Conservation (phyloP, 2,113 vertebrate species). For the Gopherus flavomarginatus region DNA sequence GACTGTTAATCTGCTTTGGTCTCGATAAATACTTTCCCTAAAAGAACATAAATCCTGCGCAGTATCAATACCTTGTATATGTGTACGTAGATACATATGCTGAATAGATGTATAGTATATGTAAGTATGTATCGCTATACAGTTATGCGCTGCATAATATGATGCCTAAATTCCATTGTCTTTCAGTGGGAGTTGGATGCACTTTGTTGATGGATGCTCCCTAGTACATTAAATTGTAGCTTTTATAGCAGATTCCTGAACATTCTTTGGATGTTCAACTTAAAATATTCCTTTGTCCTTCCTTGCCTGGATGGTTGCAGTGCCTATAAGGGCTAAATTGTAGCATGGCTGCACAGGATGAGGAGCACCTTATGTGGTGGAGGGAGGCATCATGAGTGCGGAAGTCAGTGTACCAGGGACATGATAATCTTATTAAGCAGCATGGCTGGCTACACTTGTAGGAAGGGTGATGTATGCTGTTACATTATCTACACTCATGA, state of each 20-base stretch:
- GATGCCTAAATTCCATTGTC: no score
- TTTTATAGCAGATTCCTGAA: slow-evolving; percentile 64
- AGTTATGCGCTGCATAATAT: no score
- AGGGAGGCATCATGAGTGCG: neutral
- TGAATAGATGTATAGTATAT: neutral
- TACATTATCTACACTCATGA: neutral
- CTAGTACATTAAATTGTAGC: slow-evolving; percentile 66
- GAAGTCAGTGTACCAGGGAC: neutral
- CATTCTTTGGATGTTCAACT: slow-evolving; percentile 59
- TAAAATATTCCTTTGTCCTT: slow-evolving; percentile 48
- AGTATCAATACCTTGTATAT: neutral
- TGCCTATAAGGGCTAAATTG: slow-evolving; percentile 46
- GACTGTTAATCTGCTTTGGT: neutral
- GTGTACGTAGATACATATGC: fast-evolving
- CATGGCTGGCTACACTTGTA: neutral
- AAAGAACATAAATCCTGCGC: neutral
- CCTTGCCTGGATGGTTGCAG: slow-evolving; percentile 14
- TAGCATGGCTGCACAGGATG: neutral
- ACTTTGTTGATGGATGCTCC: slow-evolving; percentile 69
- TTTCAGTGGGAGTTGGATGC: neutral
- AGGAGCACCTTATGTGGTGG: neutral
- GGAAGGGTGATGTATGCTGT: neutral
- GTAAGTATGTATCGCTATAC: neutral
- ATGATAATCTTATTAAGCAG: neutral
- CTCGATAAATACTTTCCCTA: neutral